Evolutionary conservation across 1,140 invertebrate species (phyloP), one percentile per base, ranked within the genome.

Genomic region (Zaprionus capensis): DNA sequence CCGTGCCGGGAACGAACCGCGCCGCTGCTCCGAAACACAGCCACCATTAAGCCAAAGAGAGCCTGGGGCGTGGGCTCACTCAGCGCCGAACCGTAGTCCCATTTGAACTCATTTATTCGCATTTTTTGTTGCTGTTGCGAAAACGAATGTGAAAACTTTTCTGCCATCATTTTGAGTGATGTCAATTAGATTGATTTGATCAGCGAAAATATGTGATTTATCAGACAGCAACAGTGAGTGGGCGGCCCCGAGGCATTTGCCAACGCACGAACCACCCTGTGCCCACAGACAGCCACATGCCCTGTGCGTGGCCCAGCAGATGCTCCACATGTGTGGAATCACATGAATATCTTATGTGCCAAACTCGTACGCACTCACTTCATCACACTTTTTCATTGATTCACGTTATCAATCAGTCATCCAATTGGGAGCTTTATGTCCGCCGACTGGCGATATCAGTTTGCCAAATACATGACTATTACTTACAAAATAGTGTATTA

Each of bases 141-240:
- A 80, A 91, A 82, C 79, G 87, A 91, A 87, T 86, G 81, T 85
- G 82, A 74, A 88, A 87, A 91, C 76, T 91, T 92, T 92, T 91
- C 80, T 82, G 87, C 86, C 91, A 92, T 88, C 91, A 92, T 91
- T 92, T 92, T 92, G 91, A 91, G 86, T 92, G 87, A 92, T 92
- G 91, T 92, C 91, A 92, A 92, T 92, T 92, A 92, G 91, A 92
- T 92, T 92, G 91, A 92, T 92, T 92, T 92, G 91, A 92, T 92
- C 91, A 92, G 91, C 86, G 87, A 92, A 92, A 92, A 92, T 92
- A 85, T 92, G 91, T 92, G 91, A 92, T 92, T 92, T 92, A 92
- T 92, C 91, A 92, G 91, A 67, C 81, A 71, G 68, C 64, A 84
- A 90, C 85, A 90, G 73, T 67, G 72, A 71, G 76, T 80, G 81